Conservation (phyloP, 2,797 vertebrate genomes). For the Galago senegalensis region DNA sequence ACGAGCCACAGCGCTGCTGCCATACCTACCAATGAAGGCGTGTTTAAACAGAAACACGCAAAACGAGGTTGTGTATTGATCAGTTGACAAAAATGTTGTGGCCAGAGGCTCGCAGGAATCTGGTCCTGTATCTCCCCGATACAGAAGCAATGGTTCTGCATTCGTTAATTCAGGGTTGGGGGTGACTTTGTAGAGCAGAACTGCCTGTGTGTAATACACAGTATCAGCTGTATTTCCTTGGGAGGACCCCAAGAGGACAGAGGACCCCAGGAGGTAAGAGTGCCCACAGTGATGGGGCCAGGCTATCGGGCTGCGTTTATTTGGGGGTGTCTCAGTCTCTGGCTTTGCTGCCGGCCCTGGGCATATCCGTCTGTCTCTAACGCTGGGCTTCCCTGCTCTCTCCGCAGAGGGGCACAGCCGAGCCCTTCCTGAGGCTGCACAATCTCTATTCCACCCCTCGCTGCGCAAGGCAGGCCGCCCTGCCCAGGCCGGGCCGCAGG, state of each 20-base stretch:
- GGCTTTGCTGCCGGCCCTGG: fast-evolving
- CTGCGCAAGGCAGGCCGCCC: conserved; percentile 69
- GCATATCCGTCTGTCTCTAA: not conserved
- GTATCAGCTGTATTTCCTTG: not conserved
- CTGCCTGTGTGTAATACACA: too few relatives aligned
- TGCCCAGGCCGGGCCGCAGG: conserved; percentile 56
- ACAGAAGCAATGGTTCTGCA: not conserved
- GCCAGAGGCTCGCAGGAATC: not conserved
- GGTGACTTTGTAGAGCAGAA: not conserved
- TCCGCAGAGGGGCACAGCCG: conserved; percentile 66
- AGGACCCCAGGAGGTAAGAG: not conserved
- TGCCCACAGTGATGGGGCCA: fast-evolving
- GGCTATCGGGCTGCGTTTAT: fast-evolving
- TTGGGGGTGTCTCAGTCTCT: fast-evolving
- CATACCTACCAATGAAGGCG: not conserved
- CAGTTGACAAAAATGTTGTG: not conserved
- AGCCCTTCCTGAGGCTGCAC: conserved; percentile 58
- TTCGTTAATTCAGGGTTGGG: not conserved
- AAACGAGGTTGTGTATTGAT: not conserved
- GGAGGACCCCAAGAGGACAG: not conserved
- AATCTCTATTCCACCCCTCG: conserved; percentile 39
- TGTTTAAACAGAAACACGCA: not conserved
- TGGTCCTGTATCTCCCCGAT: too few relatives aligned
- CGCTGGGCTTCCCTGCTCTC: conserved; percentile 22
- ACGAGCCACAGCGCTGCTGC: not conserved